A percentile compares a stretch with the other conserved stretches of the same genome.
These are phyloP conservation scores for Amphimedon queenslandica DNA, from an alignment of 37 sponge, comb jelly and placozoan genomes.

Conservation along the genomic window DNA sequence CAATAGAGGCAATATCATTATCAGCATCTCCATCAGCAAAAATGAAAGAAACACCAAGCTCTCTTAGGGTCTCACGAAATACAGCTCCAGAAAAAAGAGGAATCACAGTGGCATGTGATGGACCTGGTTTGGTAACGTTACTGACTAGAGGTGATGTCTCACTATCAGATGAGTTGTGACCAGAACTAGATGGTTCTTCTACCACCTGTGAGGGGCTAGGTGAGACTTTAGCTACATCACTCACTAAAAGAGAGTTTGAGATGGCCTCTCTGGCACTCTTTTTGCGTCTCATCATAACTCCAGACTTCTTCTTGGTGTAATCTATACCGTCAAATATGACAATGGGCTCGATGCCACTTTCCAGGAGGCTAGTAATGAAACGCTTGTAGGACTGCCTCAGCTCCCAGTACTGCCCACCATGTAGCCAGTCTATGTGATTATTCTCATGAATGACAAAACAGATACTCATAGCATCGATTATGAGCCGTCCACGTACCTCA, in stretches of 20 bases:
- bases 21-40: slow-evolving; percentile 89
- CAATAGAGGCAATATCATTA: slow-evolving; percentile 32
- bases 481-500: slow-evolving; percentile 19
- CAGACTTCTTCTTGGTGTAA: slow-evolving; percentile 44
- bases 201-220: too few relatives aligned
- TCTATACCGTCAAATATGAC: slow-evolving; percentile 75
- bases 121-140: background rate
- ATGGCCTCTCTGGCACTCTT: background rate
- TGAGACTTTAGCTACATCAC: too few relatives aligned
- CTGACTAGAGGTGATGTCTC: too few relatives aligned
- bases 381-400: background rate
- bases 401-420: slow-evolving; percentile 72
- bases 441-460: slow-evolving; percentile 21
- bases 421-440: slow-evolving; percentile 8
- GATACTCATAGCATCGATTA: slow-evolving; percentile 59
- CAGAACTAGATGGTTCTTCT: too few relatives aligned
- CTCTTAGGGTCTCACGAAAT: slow-evolving; percentile 28
- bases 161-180: too few relatives aligned
- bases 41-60: slow-evolving; percentile 24
- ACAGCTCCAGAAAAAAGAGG: slow-evolving; percentile 31
- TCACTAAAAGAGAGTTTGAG: too few relatives aligned
- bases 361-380: slow-evolving; percentile 37
- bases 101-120: background rate
- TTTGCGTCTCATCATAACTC: slow-evolving; percentile 5
- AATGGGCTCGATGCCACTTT: slow-evolving; percentile 27